Conservation (phyloP, 2,797 vertebrate species). For the Syncerus caffer region DNA sequence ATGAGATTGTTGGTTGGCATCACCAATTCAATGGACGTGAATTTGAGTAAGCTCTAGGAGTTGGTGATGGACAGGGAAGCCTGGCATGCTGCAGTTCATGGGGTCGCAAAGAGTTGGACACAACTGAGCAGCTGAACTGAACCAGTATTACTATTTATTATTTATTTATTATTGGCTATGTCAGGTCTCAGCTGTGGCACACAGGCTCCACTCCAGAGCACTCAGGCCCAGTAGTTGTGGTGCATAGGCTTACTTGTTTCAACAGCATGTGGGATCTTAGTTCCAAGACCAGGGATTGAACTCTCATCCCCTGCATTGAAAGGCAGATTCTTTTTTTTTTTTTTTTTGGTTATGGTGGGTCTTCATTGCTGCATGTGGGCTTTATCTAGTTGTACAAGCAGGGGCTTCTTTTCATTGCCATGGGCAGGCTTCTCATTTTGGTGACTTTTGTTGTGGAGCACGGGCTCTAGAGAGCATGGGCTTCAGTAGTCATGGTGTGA, state of each 20-base stretch:
- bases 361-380: not conserved
- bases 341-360: not conserved
- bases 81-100: not conserved
- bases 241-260: not conserved
- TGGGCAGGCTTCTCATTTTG: not conserved
- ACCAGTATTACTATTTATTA: not conserved
- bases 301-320: not conserved
- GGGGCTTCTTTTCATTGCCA: not conserved
- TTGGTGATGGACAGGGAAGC: not conserved
- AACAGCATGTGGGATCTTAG: not conserved
- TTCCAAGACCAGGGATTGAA: not conserved
- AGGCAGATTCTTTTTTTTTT: not conserved
- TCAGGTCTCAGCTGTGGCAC: not conserved
- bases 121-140: not conserved
- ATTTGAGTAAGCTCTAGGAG: not conserved
- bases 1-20: not conserved
- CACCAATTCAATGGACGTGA: not conserved
- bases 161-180: not conserved
- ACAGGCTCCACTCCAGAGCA: not conserved
- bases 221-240: not conserved
- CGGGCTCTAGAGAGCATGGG: not conserved
- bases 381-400: not conserved
- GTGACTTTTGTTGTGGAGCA: not conserved
- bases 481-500: not conserved
- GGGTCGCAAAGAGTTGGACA: not conserved